Percentiles rank a stretch among this genome's conserved stretches.
Evolutionary conservation across 2,888 invertebrate genomes (phyloP).

Genomic region (Drymonia ruficornis): DNA sequence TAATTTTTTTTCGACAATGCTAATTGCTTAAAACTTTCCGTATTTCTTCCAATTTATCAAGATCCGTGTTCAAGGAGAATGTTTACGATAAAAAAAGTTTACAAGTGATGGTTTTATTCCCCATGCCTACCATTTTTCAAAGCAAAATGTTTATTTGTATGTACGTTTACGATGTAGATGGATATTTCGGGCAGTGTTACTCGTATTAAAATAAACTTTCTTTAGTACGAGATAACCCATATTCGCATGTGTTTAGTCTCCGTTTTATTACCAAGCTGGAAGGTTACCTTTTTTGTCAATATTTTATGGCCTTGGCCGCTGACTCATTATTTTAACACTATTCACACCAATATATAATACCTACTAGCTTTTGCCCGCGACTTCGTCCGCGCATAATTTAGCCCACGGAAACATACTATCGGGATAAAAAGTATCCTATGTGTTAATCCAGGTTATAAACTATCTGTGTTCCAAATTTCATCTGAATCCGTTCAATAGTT

Average conservation of each 20-base stretch:
- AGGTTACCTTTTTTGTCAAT: background rate
- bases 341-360: too few relatives aligned
- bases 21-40: background rate
- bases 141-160: background rate
- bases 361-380: too few relatives aligned
- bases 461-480: too few relatives aligned
- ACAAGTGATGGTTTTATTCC: background rate
- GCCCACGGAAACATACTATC: too few relatives aligned
- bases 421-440: too few relatives aligned
- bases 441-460: too few relatives aligned
- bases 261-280: background rate
- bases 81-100: background rate
- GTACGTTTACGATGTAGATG: background rate
- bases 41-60: background rate
- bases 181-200: background rate
- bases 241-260: background rate
- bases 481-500: too few relatives aligned
- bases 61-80: background rate
- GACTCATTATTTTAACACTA: too few relatives aligned
- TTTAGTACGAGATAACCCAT: background rate
- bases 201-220: background rate
- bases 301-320: too few relatives aligned
- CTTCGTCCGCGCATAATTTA: too few relatives aligned
- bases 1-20: too few relatives aligned
- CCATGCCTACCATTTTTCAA: background rate